Base-by-base conservation (phyloP, 2,888 invertebrate genomes). In the Brenthis hecate region DNA sequence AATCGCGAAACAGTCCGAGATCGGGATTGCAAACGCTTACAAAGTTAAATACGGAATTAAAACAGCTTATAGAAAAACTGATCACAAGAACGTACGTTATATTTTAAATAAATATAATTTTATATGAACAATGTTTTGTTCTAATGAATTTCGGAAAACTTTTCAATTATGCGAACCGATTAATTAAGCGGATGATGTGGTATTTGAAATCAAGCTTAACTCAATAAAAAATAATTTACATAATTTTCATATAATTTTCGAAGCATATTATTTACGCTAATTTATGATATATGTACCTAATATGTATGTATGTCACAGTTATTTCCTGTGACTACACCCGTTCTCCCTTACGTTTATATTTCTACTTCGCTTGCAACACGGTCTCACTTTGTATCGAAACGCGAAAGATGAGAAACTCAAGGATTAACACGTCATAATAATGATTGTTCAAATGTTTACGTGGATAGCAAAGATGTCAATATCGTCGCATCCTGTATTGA, bases 1-100 rank as follows among this genome's bases (percentile, higher is more conserved):
- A 82, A 85, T 82, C 78, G 80, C 78, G 76, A 73, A 75, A 72
- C 74, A 74, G 70, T 65, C 74, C 72, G 71, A 74, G 71, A 70
- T 68, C 69, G 55, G 63, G 66, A 64, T 64, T 57, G 47, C 19
- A 47, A 56, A 61, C 61, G 65, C 65, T 69, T 65, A 65, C 56
- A 61, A 62, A 69, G 65, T 64, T 66, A 70, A 70, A 66, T 66
- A 58, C 69, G 66, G 66, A 64, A 58, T 64, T 63, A 63, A 67
- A 56, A 32, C 68, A 48, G 32, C 50, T 50, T 60, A 61, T 48
- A 55, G 43, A 66, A 66, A 66, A 66, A 60, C 54, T 55, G 48
- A 66, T 43, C 54, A 53, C 51, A 36, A 11, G 14, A 36, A 53
- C 14, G 36, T 16, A 32, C 4, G 16, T 43, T 16, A 51, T 61